Percentiles rank a stretch among this genome's conserved stretches.
Conservation (phyloP, 2,888 invertebrate species). For the Amblyjoppa proteus region DNA sequence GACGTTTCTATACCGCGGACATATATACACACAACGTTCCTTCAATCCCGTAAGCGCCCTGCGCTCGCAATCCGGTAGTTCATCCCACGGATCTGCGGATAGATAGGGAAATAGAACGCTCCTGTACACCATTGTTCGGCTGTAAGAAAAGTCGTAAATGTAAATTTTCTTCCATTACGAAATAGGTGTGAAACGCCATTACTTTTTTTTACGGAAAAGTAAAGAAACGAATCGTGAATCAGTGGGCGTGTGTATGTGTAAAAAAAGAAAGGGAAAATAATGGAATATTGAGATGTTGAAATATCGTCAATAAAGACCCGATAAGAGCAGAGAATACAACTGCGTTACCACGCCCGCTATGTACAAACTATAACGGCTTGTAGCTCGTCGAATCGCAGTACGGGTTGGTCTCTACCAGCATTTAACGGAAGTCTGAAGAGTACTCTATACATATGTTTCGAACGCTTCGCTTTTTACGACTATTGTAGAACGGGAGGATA, state of each 20-base stretch:
- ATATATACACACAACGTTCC: background rate
- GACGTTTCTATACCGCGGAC: background rate
- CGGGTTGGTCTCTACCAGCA: conserved; percentile 44
- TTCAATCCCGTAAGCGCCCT: conserved; percentile 36
- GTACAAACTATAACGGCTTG: background rate
- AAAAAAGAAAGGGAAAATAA: too few relatives aligned
- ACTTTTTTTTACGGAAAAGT: background rate
- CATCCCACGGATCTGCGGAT: conserved; percentile 10
- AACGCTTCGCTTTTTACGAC: conserved; percentile 51
- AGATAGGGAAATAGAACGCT: conserved; percentile 2
- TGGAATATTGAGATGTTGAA: too few relatives aligned
- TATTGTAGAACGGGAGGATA: conserved; percentile 38
- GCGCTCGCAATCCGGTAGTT: background rate
- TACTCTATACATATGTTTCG: conserved; percentile 29
- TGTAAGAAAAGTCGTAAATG: background rate
- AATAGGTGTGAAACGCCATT: background rate
- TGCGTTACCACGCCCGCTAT: background rate
- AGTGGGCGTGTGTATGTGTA: too few relatives aligned
- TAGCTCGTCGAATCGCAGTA: background rate
- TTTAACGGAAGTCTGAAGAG: conserved; percentile 38
- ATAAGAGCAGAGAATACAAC: too few relatives aligned
- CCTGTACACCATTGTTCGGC: background rate
- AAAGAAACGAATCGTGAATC: background rate
- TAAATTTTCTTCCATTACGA: background rate
- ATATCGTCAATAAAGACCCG: too few relatives aligned